These are phyloP conservation scores for Etheostoma nigrum DNA, from an alignment of 2,797 vertebrate genomes.

Conservation along the genomic window DNA sequence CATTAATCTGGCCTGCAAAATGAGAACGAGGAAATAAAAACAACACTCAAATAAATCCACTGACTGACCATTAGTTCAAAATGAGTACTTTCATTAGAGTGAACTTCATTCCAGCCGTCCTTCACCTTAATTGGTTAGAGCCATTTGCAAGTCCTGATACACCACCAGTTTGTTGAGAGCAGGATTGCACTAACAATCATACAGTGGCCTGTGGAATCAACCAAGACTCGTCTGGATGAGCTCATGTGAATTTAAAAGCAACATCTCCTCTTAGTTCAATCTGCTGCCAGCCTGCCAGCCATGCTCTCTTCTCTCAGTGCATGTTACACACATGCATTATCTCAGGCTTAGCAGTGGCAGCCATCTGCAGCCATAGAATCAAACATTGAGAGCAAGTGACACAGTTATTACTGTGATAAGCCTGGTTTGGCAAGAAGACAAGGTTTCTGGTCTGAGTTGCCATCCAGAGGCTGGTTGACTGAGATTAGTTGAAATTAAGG, in stretches of 20 bases:
- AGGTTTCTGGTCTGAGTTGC: conserved; percentile 46
- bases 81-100: conserved; percentile 27
- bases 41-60: conserved; percentile 16
- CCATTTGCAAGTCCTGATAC: conserved; percentile 41
- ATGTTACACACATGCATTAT: conserved; percentile 59
- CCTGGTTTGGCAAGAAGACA: conserved; percentile 60
- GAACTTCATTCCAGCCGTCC: conserved; percentile 43
- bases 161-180: conserved; percentile 17
- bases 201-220: conserved; percentile 46
- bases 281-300: conserved; percentile 32
- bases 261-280: conserved; percentile 60
- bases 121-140: conserved; percentile 30
- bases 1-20: conserved; percentile 19
- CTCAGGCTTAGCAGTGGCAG: conserved; percentile 60
- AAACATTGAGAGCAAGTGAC: conserved; percentile 48
- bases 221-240: conserved; percentile 32
- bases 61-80: not conserved
- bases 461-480: conserved; percentile 40
- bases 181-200: conserved; percentile 52
- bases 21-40: conserved; percentile 5
- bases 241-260: conserved; percentile 62
- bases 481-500: conserved; percentile 61
- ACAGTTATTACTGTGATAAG: conserved; percentile 62
- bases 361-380: conserved; percentile 66
- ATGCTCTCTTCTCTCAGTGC: conserved; percentile 28